Percentiles rank a stretch among this genome's conserved stretches.
Conservation (phyloP, 2,797 vertebrate species). For the Poecilia wingei region DNA sequence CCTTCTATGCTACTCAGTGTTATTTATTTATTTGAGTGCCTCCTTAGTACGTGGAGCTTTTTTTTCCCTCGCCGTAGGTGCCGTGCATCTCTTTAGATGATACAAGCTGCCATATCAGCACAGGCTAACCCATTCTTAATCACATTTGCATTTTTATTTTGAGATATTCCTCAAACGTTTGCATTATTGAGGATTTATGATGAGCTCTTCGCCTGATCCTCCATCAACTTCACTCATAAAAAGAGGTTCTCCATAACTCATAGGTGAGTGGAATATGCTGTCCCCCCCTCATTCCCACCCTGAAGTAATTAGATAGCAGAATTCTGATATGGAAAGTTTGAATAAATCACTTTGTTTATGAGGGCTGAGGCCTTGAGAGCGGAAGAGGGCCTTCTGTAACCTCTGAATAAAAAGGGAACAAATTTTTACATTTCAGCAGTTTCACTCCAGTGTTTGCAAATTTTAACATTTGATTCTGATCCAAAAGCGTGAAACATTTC, state of each 20-base stretch:
- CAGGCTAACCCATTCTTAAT: constrained; percentile 85
- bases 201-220: constrained; percentile 81
- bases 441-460: constrained; percentile 22
- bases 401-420: constrained; percentile 8
- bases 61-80: constrained; percentile 40
- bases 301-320: constrained; percentile 87
- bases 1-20: constrained; percentile 59
- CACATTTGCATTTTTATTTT: constrained; percentile 88
- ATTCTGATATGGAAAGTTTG: constrained; percentile 84
- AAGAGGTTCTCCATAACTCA: constrained; percentile 86
- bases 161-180: constrained; percentile 87
- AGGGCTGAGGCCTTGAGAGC: constrained; percentile 78
- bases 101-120: constrained; percentile 86
- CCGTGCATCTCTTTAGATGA: constrained; percentile 76
- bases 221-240: constrained; percentile 88
- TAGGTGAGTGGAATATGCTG: constrained; percentile 81
- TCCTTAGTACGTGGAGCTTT: constrained; percentile 67
- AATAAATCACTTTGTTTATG: constrained; percentile 88
- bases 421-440: constrained; percentile 20
- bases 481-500: constrained; percentile 7
- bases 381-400: constrained; percentile 45
- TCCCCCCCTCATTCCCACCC: constrained; percentile 48
- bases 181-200: constrained; percentile 89
- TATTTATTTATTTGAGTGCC: constrained; percentile 76
- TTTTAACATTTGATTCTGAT: constrained; percentile 34